These are phyloP conservation scores for Noturus placidus DNA, from an alignment of 2,113 vertebrate genomes.

Conservation along the genomic window DNA sequence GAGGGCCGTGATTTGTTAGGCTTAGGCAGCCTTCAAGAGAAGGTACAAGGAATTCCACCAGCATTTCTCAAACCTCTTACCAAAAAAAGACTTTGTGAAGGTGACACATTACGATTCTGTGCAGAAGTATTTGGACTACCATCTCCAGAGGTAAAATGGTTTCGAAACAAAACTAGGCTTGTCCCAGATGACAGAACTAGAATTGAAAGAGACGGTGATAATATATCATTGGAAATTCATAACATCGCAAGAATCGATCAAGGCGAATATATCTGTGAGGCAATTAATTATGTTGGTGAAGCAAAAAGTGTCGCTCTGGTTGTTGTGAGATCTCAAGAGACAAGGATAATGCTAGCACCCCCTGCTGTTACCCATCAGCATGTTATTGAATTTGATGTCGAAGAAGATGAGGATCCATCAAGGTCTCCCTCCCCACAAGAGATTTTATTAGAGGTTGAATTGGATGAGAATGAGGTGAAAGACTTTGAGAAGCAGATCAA, in stretches of 20 bases:
- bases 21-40: slow-evolving; percentile 81
- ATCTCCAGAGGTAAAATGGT: slow-evolving; percentile 90
- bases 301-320: slow-evolving; percentile 86
- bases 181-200: slow-evolving; percentile 72
- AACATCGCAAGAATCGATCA: slow-evolving; percentile 77
- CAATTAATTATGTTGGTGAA: slow-evolving; percentile 89
- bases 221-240: slow-evolving; percentile 78
- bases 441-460: slow-evolving; percentile 93
- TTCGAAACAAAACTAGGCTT: slow-evolving; percentile 84
- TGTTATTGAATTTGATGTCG: slow-evolving; percentile 93
- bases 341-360: slow-evolving; percentile 78
- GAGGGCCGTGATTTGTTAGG: slow-evolving; percentile 72
- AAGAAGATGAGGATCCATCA: slow-evolving; percentile 81
- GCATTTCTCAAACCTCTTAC: slow-evolving; percentile 88
- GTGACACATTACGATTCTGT: slow-evolving; percentile 77
- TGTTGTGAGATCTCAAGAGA: slow-evolving; percentile 80
- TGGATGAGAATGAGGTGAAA: slow-evolving; percentile 93
- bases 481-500: slow-evolving; percentile 98
- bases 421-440: slow-evolving; percentile 96
- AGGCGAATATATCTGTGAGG: slow-evolving; percentile 92
- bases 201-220: slow-evolving; percentile 82
- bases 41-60: slow-evolving; percentile 86
- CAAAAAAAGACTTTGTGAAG: slow-evolving; percentile 81
- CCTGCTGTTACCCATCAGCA: slow-evolving; percentile 95
- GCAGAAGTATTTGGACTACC: slow-evolving; percentile 89